These are phyloP conservation scores for Himalopsyche phryganea DNA, from an alignment of 1,140 invertebrate genomes.

Conservation along the genomic window DNA sequence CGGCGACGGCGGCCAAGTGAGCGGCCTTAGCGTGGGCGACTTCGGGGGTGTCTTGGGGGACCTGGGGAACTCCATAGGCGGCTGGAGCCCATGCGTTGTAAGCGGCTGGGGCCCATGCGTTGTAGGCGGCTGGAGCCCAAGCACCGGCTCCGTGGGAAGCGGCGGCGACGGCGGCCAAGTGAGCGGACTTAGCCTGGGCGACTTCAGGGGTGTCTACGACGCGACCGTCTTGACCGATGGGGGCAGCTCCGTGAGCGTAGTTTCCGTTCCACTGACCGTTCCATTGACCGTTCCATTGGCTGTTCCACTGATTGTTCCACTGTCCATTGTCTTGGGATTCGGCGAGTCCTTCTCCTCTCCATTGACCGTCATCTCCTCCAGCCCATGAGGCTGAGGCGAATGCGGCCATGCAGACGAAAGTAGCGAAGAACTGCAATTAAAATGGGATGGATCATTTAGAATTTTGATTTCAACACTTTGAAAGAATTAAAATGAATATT, in stretches of 20 bases:
- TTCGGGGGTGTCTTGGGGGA: conserved; percentile 19
- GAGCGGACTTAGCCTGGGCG: conserved; percentile 46
- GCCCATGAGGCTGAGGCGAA: no score
- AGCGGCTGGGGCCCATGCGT: conserved; percentile 20
- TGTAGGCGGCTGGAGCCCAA: conserved; percentile 34
- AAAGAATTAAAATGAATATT: no score
- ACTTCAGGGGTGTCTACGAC: conserved; percentile 48
- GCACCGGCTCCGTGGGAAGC: conserved; percentile 23
- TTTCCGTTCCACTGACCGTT: neutral
- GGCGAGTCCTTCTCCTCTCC: conserved; percentile 17
- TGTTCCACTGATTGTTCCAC: neutral
- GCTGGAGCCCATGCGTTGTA: conserved; percentile 33
- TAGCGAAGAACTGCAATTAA: no score
- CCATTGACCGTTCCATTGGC: conserved; percentile 21
- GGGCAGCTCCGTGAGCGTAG: conserved; percentile 32
- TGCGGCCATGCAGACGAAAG: no score
- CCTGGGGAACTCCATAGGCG: conserved; percentile 34
- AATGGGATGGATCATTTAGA: no score
- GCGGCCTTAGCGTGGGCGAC: conserved; percentile 29
- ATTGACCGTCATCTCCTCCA: conserved; percentile 10
- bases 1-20: conserved; percentile 20
- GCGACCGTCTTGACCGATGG: conserved; percentile 36
- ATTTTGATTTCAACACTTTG: no score
- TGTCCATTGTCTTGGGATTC: conserved; percentile 17
- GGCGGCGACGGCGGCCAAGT: conserved; percentile 40